phyloP scores from a whole-genome alignment of 2,113 vertebrate species.

The Piprites chloris region DNA sequence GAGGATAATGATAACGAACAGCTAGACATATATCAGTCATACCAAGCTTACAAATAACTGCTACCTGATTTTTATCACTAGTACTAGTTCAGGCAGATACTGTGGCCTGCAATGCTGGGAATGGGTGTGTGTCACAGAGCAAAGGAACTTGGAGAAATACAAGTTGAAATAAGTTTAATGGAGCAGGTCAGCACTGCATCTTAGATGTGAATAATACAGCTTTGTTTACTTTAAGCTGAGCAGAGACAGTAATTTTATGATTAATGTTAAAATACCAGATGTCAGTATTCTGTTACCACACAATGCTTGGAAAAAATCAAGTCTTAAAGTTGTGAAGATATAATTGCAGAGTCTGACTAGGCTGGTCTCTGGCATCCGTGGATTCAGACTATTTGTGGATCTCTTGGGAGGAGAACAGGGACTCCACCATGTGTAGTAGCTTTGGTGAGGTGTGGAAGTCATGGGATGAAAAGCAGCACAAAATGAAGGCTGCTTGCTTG shows the following conservation, averaged over 20 bases:
- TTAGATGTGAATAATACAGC: background rate
- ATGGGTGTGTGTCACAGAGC: background rate
- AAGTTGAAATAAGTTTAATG: background rate
- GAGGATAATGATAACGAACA: background rate
- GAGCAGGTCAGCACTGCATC: background rate
- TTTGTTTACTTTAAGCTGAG: background rate
- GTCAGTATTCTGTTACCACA: background rate
- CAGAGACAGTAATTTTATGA: background rate
- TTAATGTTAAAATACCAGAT: background rate
- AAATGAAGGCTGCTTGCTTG: background rate
- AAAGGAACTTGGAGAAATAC: background rate
- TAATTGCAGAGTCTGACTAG: background rate
- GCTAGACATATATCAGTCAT: background rate
- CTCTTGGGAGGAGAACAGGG: background rate
- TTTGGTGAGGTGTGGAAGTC: background rate
- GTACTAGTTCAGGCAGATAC: background rate
- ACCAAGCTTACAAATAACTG: background rate
- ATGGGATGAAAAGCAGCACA: background rate
- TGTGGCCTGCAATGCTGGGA: background rate
- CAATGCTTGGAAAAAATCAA: background rate
- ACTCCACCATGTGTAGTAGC: background rate
- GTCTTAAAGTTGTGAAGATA: background rate
- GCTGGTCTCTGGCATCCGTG: background rate
- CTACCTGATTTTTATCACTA: background rate
- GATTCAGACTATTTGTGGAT: background rate